These are phyloP conservation scores for Parnassius smintheus DNA, from an alignment of 2,888 invertebrate species.

Conservation along the genomic window DNA sequence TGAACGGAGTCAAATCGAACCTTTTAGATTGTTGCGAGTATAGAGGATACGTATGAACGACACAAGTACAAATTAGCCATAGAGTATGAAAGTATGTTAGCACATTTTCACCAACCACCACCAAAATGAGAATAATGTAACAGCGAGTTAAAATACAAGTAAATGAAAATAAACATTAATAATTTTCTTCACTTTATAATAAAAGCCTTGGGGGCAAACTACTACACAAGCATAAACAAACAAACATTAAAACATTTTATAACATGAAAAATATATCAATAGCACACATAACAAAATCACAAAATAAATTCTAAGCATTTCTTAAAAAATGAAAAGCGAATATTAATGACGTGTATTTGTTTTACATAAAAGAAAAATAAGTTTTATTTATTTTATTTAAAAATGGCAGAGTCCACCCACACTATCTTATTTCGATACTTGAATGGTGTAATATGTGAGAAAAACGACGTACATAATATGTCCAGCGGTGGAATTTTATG, in stretches of 20 bases:
- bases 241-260: neutral
- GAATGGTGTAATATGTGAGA: no score
- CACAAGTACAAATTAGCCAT: slow-evolving; percentile 75
- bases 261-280: slow-evolving; percentile 1
- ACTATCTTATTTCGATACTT: neutral
- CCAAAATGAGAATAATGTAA: slow-evolving; percentile 54
- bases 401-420: neutral
- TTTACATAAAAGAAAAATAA: neutral
- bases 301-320: neutral
- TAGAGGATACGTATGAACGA: slow-evolving; percentile 28
- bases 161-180: slow-evolving; percentile 25
- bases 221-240: slow-evolving; percentile 14
- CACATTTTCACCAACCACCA: slow-evolving; percentile 82
- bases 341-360: neutral
- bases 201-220: slow-evolving; percentile 17
- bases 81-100: slow-evolving; percentile 78
- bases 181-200: slow-evolving; percentile 20
- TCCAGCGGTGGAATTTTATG: no score
- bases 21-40: neutral
- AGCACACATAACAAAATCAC: slow-evolving; percentile 7
- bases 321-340: neutral
- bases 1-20: no score
- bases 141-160: slow-evolving; percentile 35
- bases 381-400: neutral
- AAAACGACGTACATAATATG: no score